phyloP scores from a whole-genome alignment of 2,797 vertebrate genomes.

The Chelon labrosus region DNA sequence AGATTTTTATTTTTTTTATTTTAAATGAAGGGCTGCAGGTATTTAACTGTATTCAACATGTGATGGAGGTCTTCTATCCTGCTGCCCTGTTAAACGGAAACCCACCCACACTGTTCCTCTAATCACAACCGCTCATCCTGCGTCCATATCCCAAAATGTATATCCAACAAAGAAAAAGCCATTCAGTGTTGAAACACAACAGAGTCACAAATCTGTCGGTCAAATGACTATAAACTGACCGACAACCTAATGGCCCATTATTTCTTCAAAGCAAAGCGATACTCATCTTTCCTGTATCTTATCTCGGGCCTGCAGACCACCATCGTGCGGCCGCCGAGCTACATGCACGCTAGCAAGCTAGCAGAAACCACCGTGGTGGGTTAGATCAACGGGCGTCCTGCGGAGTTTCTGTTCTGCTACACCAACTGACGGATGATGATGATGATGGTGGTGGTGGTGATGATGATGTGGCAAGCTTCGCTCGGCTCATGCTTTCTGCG shows the following conservation, averaged over 20 bases:
- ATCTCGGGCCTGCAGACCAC: constrained; percentile 7
- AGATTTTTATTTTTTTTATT: no score
- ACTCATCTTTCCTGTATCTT: constrained; percentile 4
- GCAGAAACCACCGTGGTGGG: not conserved
- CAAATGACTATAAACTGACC: not conserved
- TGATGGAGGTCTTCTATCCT: not conserved
- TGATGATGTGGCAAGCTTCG: no score
- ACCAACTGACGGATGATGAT: no score
- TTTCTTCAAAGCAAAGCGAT: not conserved
- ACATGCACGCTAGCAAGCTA: not conserved
- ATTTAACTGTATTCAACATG: not conserved
- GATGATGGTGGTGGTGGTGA: no score
- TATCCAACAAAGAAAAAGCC: not conserved
- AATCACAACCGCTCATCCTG: not conserved
- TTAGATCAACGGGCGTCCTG: not conserved
- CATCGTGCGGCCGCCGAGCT: not conserved
- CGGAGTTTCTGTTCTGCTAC: no score
- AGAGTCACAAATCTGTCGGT: not conserved
- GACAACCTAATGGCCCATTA: not conserved
- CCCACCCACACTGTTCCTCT: not conserved
- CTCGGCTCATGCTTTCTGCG: no score
- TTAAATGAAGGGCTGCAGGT: not conserved
- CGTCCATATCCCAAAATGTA: not conserved
- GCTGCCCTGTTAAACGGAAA: not conserved
- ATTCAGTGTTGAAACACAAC: not conserved